Evolutionary conservation across 2,113 vertebrate genomes (phyloP), one percentile per base, ranked within the genome.

Genomic region (Strix uralensis): DNA sequence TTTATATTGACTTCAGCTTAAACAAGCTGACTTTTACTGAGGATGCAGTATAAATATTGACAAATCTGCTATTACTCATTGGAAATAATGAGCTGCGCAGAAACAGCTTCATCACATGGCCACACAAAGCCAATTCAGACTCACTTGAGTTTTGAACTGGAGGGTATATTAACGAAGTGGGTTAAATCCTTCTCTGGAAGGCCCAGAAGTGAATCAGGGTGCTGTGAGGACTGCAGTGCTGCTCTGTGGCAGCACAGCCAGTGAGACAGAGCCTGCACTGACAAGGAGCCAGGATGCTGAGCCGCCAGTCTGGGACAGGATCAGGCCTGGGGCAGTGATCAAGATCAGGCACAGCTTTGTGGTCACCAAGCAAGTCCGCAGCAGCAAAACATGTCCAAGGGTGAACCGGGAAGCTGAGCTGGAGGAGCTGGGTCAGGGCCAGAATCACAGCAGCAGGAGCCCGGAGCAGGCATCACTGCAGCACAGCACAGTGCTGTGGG

Each of bases 11-110:
- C 46, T 74, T 77, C 71, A 81, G 55, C n/a, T 83, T 86, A 88
- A 88, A 81, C 26, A 29, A 82, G 38, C 49, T 88, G 81, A 46
- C 59, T 94, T 81, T 65, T 74, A 26, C 59, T 67, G 67, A 49
- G 71, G 27, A 57, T 82, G 25, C 74, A 69, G 40, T 13, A 79
- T 23, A 81, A 93, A 87, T 96, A 93, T 80, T 94, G 91, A 87
- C 74, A 96, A 57, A 85, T 85, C 30, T 85, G 52, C 62, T 85
- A 3, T 72, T 75, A 71, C 27, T 72, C 34, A 25, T 27, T 81
- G 52, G 55, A 77, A 83, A 30, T 88, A 65, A 90, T 16, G 19
- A 92, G 20, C 55, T 77, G 55, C 38, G 32, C 44, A 80, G 59
- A 58, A 94, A 66, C 13, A 42, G 58, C 21, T 84, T 71, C 36